Evolutionary conservation across 2,113 vertebrate genomes (phyloP).

Genomic region (Rhynchopsitta pachyrhyncha): DNA sequence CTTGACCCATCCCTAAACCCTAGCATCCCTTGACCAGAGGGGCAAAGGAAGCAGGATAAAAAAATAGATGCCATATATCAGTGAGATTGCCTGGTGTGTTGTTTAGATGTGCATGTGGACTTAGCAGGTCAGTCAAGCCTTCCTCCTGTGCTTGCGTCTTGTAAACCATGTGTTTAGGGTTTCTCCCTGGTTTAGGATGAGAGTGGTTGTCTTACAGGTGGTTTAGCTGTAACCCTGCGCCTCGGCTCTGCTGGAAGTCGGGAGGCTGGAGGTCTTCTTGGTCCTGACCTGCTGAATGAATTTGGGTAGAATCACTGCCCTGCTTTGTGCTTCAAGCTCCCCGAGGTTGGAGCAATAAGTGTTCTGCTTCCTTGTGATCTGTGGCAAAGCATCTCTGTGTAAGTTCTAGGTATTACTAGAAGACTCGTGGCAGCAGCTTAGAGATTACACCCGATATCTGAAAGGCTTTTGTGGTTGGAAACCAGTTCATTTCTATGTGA

Average conservation of each 20-base stretch:
- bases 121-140: neutral
- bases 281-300: neutral
- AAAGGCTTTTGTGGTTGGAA: neutral
- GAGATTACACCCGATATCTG: neutral
- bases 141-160: neutral
- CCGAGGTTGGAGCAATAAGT: neutral
- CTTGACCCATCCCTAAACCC: neutral
- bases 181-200: neutral
- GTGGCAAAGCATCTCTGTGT: neutral
- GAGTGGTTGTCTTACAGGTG: neutral
- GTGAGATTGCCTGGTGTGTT: neutral
- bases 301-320: neutral
- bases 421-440: neutral
- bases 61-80: neutral
- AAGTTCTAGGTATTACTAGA: neutral
- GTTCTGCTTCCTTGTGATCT: neutral
- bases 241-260: rapidly evolving
- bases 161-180: neutral
- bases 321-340: neutral
- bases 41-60: neutral
- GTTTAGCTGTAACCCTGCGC: neutral
- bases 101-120: neutral
- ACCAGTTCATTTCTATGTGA: neutral
- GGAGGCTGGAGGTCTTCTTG: neutral
- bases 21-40: neutral